Evolutionary conservation across 1,140 invertebrate genomes (phyloP).

Genomic region (Eufriesea mexicana): DNA sequence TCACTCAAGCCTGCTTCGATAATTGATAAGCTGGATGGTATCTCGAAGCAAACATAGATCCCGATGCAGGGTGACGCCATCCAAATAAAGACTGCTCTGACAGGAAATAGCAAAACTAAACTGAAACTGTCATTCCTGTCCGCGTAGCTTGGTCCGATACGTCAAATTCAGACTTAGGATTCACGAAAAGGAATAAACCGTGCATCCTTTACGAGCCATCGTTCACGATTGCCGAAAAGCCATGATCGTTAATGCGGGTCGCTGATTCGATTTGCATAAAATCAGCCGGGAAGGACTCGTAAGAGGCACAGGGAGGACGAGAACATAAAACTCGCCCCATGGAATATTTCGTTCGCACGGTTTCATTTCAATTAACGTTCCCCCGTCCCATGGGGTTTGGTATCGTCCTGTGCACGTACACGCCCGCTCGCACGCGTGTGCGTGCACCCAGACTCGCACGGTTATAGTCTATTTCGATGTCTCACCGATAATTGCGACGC

Average conservation of each 20-base stretch:
- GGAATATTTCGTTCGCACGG: constrained; percentile 77
- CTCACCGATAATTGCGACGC: constrained; percentile 69
- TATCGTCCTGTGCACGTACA: constrained; percentile 7
- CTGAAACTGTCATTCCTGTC: too few relatives aligned
- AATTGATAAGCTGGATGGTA: too few relatives aligned
- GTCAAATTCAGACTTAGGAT: not conserved
- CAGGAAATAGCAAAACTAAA: too few relatives aligned
- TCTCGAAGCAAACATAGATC: too few relatives aligned
- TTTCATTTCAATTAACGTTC: constrained; percentile 77
- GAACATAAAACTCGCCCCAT: constrained; percentile 62
- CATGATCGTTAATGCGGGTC: constrained; percentile 15
- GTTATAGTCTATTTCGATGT: constrained; percentile 61
- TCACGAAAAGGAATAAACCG: not conserved
- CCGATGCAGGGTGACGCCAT: too few relatives aligned
- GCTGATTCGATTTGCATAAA: constrained; percentile 18
- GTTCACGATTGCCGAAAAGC: constrained; percentile 20
- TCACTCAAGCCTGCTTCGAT: too few relatives aligned
- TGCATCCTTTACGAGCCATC: not conserved
- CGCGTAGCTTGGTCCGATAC: too few relatives aligned
- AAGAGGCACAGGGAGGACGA: constrained; percentile 13
- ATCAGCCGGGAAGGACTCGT: constrained; percentile 13
- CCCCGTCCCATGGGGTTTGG: constrained; percentile 59
- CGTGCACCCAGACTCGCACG: not conserved
- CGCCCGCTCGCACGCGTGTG: not conserved
- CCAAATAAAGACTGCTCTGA: too few relatives aligned